A percentile compares a stretch with the other conserved stretches of the same genome.
Conservation (phyloP, 2,888 invertebrate genomes). For the Alentia gelatinosa region DNA sequence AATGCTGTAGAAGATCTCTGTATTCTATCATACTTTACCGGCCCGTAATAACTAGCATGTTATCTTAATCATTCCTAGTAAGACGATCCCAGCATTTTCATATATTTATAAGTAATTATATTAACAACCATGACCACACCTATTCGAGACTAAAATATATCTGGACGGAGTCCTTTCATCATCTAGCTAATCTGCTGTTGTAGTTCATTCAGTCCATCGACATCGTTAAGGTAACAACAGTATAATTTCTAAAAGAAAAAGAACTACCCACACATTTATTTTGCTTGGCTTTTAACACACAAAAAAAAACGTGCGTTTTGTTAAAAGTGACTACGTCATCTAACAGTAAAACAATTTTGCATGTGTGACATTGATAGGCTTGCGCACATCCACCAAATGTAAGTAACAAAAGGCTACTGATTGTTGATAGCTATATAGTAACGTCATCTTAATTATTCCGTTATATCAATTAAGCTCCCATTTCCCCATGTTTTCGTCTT, state of each 20-base stretch:
- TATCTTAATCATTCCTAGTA: too few species aligned
- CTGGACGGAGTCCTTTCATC: constrained; percentile 72
- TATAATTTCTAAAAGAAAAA: too few species aligned
- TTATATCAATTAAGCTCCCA: not conserved
- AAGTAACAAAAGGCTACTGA: not conserved
- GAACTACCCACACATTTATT: not conserved
- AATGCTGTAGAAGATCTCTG: too few species aligned
- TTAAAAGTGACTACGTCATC: not conserved
- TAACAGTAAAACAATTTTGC: not conserved
- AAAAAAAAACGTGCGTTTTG: not conserved
- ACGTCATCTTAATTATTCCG: not conserved
- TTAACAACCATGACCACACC: too few species aligned
- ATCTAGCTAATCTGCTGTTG: not conserved
- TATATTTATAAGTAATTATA: too few species aligned
- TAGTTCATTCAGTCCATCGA: constrained; percentile 66
- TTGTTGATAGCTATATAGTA: not conserved
- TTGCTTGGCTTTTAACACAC: not conserved
- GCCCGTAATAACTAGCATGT: too few species aligned
- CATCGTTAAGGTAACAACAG: constrained; percentile 66
- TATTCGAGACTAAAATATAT: too few species aligned
- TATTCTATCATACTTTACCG: too few species aligned
- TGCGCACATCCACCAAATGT: not conserved
- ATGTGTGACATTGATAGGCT: not conserved
- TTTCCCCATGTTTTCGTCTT: not conserved
- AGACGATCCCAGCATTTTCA: too few species aligned